Percentiles rank a stretch among this genome's conserved stretches.
These are phyloP conservation scores for Turritopsis rubra DNA, from an alignment of 30 jellyfish, hydroid and myxozoan genomes.

Conservation along the genomic window DNA sequence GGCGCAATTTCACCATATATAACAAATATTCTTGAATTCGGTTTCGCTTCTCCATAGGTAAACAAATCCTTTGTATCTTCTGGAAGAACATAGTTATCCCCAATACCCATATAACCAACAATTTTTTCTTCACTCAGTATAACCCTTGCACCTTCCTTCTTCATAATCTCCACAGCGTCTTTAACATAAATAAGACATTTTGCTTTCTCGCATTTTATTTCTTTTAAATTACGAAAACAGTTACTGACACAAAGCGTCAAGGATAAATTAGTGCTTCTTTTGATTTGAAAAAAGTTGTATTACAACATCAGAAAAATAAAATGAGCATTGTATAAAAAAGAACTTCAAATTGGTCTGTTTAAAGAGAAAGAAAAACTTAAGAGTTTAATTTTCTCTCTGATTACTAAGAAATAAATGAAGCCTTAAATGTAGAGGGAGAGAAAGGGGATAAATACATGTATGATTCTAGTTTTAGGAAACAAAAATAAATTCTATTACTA, in stretches of 20 bases:
- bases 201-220: slow-evolving; percentile 1
- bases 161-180: slow-evolving; percentile 26
- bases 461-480: too few relatives aligned
- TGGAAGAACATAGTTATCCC: slow-evolving; percentile 21
- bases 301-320: too few relatives aligned
- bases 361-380: too few relatives aligned
- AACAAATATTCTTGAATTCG: slow-evolving; percentile 26
- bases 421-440: too few relatives aligned
- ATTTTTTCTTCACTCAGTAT: slow-evolving; percentile 17
- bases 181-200: slow-evolving; percentile 15
- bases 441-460: too few relatives aligned
- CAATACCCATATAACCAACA: slow-evolving; percentile 25
- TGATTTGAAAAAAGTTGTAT: background rate
- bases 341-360: too few relatives aligned
- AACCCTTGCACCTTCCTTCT: slow-evolving; percentile 18
- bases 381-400: too few relatives aligned
- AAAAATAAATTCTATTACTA: too few relatives aligned
- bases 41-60: slow-evolving; percentile 16
- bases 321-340: too few relatives aligned
- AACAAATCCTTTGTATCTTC: slow-evolving; percentile 16
- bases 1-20: slow-evolving; percentile 4
- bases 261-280: background rate
- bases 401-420: too few relatives aligned
- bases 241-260: background rate
- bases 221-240: slow-evolving; percentile 10